Conservation (phyloP, 1,140 invertebrate species). For the Aradophagus sp. region DNA sequence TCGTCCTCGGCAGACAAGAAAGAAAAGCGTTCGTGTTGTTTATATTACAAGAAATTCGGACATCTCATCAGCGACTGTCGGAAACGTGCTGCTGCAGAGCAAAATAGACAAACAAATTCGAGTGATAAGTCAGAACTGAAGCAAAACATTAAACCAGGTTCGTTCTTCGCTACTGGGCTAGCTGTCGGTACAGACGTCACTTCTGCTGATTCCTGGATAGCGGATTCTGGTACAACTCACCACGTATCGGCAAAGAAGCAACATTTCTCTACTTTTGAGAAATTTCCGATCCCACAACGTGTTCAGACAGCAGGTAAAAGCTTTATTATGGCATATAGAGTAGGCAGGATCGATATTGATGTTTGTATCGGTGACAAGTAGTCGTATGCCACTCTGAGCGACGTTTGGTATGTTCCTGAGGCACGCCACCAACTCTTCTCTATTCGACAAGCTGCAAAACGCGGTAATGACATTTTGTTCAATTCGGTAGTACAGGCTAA, state of each 20-base stretch:
- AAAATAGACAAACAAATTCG: background rate
- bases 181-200: conserved; percentile 8
- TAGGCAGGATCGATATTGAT: conserved; percentile 9
- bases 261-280: conserved; percentile 32
- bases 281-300: conserved; percentile 17
- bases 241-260: conserved; percentile 49
- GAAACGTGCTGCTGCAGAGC: conserved; percentile 1
- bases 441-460: conserved; percentile 3
- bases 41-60: conserved; percentile 39
- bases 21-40: conserved; percentile 20
- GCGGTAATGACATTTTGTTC: background rate
- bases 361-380: conserved; percentile 10
- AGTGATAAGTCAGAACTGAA: background rate
- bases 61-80: background rate
- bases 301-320: conserved; percentile 17
- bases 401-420: conserved; percentile 23
- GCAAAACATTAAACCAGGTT: conserved; percentile 1
- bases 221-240: conserved; percentile 34
- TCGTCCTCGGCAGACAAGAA: conserved; percentile 5
- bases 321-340: conserved; percentile 14
- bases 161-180: conserved; percentile 22
- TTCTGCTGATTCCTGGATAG: conserved; percentile 30
- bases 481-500: conserved; percentile 10
- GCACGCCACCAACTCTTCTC: conserved; percentile 18
- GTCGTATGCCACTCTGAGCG: conserved; percentile 1